Conservation (phyloP, 2,113 vertebrate species). For the Eulemur rufifrons region DNA sequence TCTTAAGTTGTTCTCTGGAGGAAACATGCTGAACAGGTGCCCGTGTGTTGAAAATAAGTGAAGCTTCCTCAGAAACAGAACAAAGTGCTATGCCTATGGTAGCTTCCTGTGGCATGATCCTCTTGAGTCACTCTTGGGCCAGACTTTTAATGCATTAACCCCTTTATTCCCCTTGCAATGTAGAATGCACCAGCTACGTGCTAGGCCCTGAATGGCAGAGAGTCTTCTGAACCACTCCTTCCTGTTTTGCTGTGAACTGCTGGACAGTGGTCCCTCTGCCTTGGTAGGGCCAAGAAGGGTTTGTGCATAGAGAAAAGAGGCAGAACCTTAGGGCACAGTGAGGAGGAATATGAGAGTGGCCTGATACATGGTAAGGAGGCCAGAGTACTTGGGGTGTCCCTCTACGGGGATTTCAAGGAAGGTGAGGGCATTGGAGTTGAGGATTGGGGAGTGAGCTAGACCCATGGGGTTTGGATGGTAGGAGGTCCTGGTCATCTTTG, state of each 20-base stretch:
- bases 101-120: neutral
- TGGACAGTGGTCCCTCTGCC: neutral
- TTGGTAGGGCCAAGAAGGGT: neutral
- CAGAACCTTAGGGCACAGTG: neutral
- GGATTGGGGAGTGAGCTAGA: neutral
- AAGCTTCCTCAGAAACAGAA: slow-evolving; percentile 6
- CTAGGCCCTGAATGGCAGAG: neutral
- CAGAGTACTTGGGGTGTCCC: neutral
- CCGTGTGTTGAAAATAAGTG: neutral
- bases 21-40: neutral
- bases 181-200: neutral
- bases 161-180: neutral
- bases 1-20: neutral
- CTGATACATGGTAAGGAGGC: neutral
- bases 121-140: neutral
- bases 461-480: neutral
- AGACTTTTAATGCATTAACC: neutral
- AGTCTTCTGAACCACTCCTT: neutral
- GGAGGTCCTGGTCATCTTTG: neutral
- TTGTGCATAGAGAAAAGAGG: neutral
- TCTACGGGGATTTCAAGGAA: neutral
- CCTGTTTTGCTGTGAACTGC: neutral
- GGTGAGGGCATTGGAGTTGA: neutral
- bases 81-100: neutral
- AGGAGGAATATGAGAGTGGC: neutral